A percentile compares a stretch with the other conserved stretches of the same genome.
These are phyloP conservation scores for Apis florea DNA, from an alignment of 1,140 invertebrate genomes.

Conservation along the genomic window DNA sequence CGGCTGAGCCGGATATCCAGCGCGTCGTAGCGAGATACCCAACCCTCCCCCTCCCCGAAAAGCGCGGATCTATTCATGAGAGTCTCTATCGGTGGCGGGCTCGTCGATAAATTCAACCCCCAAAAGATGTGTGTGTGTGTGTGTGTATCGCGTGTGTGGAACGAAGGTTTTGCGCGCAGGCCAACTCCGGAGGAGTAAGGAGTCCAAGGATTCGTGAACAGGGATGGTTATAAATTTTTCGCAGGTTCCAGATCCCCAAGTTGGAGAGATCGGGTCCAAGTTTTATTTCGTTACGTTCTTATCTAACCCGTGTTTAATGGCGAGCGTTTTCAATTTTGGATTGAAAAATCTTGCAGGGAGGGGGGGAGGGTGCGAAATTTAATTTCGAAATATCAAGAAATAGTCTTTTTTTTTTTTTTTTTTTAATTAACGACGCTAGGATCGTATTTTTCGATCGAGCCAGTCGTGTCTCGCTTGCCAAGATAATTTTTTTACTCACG, in stretches of 20 bases:
- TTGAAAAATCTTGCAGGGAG: too few relatives aligned
- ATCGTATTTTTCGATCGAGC: too few relatives aligned
- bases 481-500: too few relatives aligned
- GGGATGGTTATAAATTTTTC: conserved; percentile 58
- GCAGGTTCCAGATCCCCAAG: neutral
- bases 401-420: too few relatives aligned
- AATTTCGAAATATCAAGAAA: too few relatives aligned
- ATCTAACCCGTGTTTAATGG: too few relatives aligned
- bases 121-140: conserved; percentile 17
- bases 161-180: conserved; percentile 60
- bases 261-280: conserved; percentile 1
- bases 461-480: too few relatives aligned
- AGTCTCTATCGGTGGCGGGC: conserved; percentile 66
- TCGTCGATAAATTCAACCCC: conserved; percentile 71
- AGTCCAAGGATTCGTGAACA: conserved; percentile 8
- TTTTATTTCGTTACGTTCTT: conserved; percentile 55
- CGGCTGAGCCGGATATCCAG: conserved; percentile 62
- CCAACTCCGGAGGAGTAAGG: conserved; percentile 29
- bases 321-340: too few relatives aligned
- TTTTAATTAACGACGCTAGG: too few relatives aligned
- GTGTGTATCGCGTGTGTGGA: conserved; percentile 38
- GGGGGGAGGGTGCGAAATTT: too few relatives aligned
- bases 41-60: conserved; percentile 56
- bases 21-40: conserved; percentile 39
- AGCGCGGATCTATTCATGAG: conserved; percentile 76